These are phyloP conservation scores for Steinernema carpocapsae DNA, from an alignment of 2,888 invertebrate genomes.

Conservation along the genomic window DNA sequence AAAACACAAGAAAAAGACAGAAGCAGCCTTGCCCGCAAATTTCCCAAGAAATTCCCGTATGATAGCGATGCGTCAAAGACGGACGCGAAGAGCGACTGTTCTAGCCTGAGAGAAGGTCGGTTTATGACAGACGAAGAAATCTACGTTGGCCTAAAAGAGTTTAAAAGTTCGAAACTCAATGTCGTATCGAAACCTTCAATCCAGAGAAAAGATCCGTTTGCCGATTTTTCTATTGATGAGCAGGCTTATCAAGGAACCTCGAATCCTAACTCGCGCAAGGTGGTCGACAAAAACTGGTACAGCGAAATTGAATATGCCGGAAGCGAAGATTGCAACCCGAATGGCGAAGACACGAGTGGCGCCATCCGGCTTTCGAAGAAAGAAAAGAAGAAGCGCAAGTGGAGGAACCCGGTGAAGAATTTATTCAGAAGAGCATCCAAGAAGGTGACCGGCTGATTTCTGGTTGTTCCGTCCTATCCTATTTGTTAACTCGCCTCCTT, in stretches of 20 bases:
- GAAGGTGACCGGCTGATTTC: too few relatives aligned
- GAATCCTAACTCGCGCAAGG: not conserved
- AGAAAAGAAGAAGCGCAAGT: not conserved
- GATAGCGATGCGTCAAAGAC: not conserved
- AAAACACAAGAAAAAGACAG: not conserved
- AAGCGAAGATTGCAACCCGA: not conserved
- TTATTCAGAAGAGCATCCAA: not conserved
- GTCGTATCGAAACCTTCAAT: too few relatives aligned
- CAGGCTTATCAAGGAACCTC: not conserved
- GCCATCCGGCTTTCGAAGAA: not conserved
- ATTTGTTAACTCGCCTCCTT: too few relatives aligned
- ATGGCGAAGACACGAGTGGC: too few relatives aligned
- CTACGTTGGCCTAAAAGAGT: not conserved
- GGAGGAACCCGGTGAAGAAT: constrained; percentile 5
- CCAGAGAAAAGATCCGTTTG: not conserved
- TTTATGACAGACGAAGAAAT: not conserved
- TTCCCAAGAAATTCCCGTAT: not conserved
- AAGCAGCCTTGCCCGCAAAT: not conserved
- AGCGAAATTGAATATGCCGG: not conserved
- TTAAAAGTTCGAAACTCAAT: not conserved
- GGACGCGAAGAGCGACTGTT: not conserved
- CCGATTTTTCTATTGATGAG: not conserved
- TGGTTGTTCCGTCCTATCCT: too few relatives aligned
- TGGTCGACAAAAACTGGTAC: not conserved
- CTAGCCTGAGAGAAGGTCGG: not conserved